Evolutionary conservation across 1,140 invertebrate species (phyloP).

Genomic region (Trichoplusia ni): DNA sequence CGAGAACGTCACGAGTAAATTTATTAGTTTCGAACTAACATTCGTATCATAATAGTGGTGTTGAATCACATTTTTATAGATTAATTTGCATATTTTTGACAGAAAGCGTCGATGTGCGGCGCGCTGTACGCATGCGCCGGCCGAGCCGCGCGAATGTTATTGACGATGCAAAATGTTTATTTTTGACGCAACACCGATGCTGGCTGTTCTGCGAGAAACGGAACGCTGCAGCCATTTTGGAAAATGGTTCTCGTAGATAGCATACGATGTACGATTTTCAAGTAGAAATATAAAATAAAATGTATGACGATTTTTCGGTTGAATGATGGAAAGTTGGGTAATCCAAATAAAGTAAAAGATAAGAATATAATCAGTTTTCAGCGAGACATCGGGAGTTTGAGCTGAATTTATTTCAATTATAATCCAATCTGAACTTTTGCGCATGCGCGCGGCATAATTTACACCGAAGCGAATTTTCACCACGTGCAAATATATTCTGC

Average conservation of each 20-base stretch:
- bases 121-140: conserved; percentile 63
- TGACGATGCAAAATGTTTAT: conserved; percentile 80
- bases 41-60: conserved; percentile 53
- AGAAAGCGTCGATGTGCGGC: conserved; percentile 44
- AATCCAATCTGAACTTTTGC: conserved; percentile 56
- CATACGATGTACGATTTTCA: conserved; percentile 2
- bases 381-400: conserved; percentile 53
- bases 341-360: conserved; percentile 44
- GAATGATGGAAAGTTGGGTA: conserved; percentile 24
- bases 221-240: conserved; percentile 32
- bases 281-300: conserved; percentile 3
- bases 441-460: conserved; percentile 64
- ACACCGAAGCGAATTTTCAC: conserved; percentile 52
- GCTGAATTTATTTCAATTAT: conserved; percentile 79
- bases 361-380: conserved; percentile 56
- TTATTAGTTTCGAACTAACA: conserved; percentile 46
- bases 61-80: conserved; percentile 76
- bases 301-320: background rate
- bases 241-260: conserved; percentile 16
- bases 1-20: conserved; percentile 22
- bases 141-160: conserved; percentile 64
- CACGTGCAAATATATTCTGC: no score
- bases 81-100: conserved; percentile 81
- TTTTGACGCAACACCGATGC: conserved; percentile 68
- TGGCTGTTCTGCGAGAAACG: conserved; percentile 48